These are phyloP conservation scores for Ibycter americanus DNA, from an alignment of 2,797 vertebrate species.

Conservation along the genomic window DNA sequence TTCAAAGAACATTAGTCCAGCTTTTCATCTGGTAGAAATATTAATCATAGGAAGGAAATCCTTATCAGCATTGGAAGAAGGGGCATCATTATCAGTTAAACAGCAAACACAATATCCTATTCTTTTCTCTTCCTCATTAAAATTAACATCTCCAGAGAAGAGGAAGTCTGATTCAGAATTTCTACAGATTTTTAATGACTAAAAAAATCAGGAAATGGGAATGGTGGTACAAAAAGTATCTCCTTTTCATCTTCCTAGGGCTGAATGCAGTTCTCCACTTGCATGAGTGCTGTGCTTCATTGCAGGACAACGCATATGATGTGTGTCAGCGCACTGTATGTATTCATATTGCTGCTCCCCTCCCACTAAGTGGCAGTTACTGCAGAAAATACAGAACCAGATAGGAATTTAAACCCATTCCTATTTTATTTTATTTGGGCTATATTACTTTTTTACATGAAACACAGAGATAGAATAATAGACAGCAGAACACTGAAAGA, in stretches of 20 bases:
- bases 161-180: background rate
- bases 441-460: background rate
- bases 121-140: constrained; percentile 12
- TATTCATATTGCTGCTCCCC: background rate
- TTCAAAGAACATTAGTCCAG: background rate
- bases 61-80: background rate
- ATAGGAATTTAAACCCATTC: background rate
- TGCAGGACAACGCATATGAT: background rate
- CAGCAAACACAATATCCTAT: background rate
- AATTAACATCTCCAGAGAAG: background rate
- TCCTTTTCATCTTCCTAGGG: background rate
- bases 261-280: background rate
- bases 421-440: background rate
- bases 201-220: background rate
- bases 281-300: background rate
- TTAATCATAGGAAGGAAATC: constrained; percentile 29
- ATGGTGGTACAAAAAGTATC: background rate
- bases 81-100: background rate
- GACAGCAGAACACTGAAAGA: background rate
- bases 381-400: background rate
- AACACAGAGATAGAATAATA: background rate
- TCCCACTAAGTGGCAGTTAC: background rate
- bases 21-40: background rate
- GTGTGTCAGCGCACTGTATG: background rate
- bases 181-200: background rate